Percentiles rank a stretch among this genome's conserved stretches.
Evolutionary conservation across 1,140 invertebrate genomes (phyloP).

Genomic region (Neelides sp.): DNA sequence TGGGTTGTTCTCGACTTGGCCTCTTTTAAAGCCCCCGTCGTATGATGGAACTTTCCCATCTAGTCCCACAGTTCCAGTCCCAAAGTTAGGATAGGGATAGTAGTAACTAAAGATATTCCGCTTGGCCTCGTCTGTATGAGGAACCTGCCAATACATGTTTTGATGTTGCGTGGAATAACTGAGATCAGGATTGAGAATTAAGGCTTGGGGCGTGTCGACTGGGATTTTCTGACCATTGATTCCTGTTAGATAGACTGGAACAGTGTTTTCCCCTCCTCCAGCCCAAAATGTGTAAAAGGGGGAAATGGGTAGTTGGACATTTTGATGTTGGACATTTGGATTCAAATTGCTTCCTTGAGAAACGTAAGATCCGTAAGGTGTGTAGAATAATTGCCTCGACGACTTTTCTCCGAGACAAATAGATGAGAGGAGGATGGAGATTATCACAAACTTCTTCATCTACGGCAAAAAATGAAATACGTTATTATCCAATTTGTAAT

Average conservation of each 20-base stretch:
- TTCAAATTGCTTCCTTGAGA: not conserved
- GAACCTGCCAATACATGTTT: not conserved
- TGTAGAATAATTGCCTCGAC: slow-evolving; percentile 16
- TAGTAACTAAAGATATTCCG: slow-evolving; percentile 4
- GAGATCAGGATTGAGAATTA: not conserved
- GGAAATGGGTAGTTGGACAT: slow-evolving; percentile 5
- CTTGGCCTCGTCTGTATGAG: not conserved
- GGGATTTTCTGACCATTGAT: not conserved
- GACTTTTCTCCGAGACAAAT: slow-evolving; percentile 6
- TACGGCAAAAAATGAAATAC: not conserved
- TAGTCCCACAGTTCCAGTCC: not conserved
- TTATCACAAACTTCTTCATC: slow-evolving; percentile 21
- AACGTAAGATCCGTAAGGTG: slow-evolving; percentile 2
- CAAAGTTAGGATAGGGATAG: slow-evolving; percentile 2
- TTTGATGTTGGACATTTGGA: not conserved
- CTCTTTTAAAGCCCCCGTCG: slow-evolving; percentile 15
- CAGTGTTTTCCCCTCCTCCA: not conserved
- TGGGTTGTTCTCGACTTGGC: slow-evolving; percentile 13
- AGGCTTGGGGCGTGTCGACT: not conserved
- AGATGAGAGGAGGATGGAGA: slow-evolving; percentile 4
- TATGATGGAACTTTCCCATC: not conserved
- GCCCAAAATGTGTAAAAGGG: slow-evolving; percentile 11
- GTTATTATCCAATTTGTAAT: not conserved
- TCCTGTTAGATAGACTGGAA: not conserved
- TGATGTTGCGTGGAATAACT: slow-evolving; percentile 1